Percentiles rank a stretch among this genome's conserved stretches.
phyloP scores from a whole-genome alignment of 2,797 vertebrate species.

The Lithobates pipiens region DNA sequence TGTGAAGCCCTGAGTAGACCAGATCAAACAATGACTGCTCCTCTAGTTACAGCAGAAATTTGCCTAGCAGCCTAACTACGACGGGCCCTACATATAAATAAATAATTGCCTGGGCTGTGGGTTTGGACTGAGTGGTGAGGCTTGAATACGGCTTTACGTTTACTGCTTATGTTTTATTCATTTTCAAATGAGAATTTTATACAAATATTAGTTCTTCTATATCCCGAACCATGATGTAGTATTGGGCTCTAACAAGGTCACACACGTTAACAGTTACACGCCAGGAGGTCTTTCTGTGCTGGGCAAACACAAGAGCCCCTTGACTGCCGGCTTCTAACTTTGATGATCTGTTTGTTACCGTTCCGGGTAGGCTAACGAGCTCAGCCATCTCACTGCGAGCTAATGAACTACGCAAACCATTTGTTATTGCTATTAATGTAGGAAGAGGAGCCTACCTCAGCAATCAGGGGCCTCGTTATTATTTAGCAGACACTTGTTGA shows the following conservation, averaged over 20 bases:
- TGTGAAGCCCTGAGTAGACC: too few species aligned
- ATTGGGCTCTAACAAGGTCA: slow-evolving; percentile 1
- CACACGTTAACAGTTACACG: neutral
- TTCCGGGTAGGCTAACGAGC: slow-evolving; percentile 46
- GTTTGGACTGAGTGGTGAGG: too few species aligned
- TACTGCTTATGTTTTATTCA: too few species aligned
- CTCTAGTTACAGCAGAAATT: too few species aligned
- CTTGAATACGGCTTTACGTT: too few species aligned
- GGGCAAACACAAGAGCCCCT: neutral
- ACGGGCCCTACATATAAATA: too few species aligned
- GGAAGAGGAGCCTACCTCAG: slow-evolving; percentile 45
- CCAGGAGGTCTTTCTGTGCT: slow-evolving; percentile 4
- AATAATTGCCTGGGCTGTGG: too few species aligned
- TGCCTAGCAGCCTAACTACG: too few species aligned
- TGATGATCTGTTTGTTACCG: slow-evolving; percentile 1
- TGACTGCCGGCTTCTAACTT: neutral
- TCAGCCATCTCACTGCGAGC: slow-evolving; percentile 25
- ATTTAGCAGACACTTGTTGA: slow-evolving; percentile 51
- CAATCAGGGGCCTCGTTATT: slow-evolving; percentile 49
- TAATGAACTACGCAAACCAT: slow-evolving; percentile 49
- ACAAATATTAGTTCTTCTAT: neutral
- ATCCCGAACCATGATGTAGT: neutral
- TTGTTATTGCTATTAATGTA: slow-evolving; percentile 57
- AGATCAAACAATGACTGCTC: too few species aligned
- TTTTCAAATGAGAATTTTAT: neutral